A percentile compares a stretch with the other conserved stretches of the same genome.
Evolutionary conservation across 2,113 vertebrate species (phyloP).

Genomic region (Tautogolabrus adspersus): DNA sequence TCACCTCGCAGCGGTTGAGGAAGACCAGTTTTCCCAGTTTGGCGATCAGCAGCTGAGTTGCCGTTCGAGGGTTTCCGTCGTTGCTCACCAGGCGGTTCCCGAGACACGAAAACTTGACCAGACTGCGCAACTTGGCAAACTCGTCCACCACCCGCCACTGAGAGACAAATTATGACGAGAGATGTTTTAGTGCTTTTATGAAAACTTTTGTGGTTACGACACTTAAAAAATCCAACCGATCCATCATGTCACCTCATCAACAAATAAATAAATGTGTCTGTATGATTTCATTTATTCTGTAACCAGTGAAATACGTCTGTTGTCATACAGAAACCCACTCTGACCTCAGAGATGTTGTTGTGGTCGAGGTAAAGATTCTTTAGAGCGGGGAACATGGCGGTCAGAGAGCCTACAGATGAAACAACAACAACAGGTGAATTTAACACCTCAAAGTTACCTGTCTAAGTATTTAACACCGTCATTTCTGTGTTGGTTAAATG

Average conservation of each 20-base stretch:
- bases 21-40: conserved; percentile 53
- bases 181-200: too few species aligned
- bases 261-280: too few species aligned
- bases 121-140: conserved; percentile 86
- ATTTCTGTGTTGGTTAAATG: background rate
- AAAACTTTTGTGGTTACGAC: too few species aligned
- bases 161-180: conserved; percentile 18
- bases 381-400: conserved; percentile 86
- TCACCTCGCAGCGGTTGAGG: conserved; percentile 43
- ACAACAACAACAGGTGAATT: background rate
- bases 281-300: too few species aligned
- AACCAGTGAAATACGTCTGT: too few species aligned
- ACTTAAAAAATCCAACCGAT: too few species aligned
- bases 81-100: conserved; percentile 85
- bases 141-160: conserved; percentile 94
- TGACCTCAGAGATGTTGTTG: conserved; percentile 90
- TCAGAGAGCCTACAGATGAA: conserved; percentile 83
- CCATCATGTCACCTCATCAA: too few species aligned
- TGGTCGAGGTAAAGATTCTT: conserved; percentile 83
- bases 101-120: conserved; percentile 84
- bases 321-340: conserved; percentile 9
- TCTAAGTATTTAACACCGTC: too few species aligned
- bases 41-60: conserved; percentile 89
- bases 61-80: conserved; percentile 81
- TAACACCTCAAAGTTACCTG: background rate